These are phyloP conservation scores for Onthophagus taurus DNA, from an alignment of 1,140 invertebrate species.

Conservation along the genomic window DNA sequence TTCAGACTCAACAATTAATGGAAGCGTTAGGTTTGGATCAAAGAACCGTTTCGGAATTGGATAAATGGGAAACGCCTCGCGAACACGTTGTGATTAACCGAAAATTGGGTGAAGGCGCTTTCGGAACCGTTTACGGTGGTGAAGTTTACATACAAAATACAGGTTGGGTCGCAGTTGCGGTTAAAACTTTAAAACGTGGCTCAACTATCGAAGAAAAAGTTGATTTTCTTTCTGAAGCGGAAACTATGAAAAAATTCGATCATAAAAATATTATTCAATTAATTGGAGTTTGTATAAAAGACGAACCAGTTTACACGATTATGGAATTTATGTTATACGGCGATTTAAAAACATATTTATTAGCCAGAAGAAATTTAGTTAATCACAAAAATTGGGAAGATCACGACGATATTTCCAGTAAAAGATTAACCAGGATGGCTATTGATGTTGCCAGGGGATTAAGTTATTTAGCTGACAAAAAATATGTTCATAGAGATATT, in stretches of 20 bases:
- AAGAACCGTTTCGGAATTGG: constrained; percentile 45
- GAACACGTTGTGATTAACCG: constrained; percentile 84
- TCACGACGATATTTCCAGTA: constrained; percentile 65
- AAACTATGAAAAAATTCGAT: constrained; percentile 85
- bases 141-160: constrained; percentile 60
- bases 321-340: constrained; percentile 94
- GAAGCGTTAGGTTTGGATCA: constrained; percentile 57
- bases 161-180: constrained; percentile 80
- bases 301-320: constrained; percentile 78
- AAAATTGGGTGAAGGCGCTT: constrained; percentile 80
- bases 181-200: constrained; percentile 81
- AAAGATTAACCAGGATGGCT: constrained; percentile 74
- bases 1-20: constrained; percentile 60
- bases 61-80: constrained; percentile 79
- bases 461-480: constrained; percentile 66
- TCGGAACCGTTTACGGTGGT: constrained; percentile 80
- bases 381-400: constrained; percentile 58
- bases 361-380: constrained; percentile 74
- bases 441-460: constrained; percentile 78
- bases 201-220: constrained; percentile 77
- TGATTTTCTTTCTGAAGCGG: constrained; percentile 89
- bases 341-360: constrained; percentile 79
- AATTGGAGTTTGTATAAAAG: constrained; percentile 74
- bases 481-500: constrained; percentile 80
- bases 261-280: constrained; percentile 85